Conservation (phyloP, 1,140 invertebrate species). For the Drosophila leontia region DNA sequence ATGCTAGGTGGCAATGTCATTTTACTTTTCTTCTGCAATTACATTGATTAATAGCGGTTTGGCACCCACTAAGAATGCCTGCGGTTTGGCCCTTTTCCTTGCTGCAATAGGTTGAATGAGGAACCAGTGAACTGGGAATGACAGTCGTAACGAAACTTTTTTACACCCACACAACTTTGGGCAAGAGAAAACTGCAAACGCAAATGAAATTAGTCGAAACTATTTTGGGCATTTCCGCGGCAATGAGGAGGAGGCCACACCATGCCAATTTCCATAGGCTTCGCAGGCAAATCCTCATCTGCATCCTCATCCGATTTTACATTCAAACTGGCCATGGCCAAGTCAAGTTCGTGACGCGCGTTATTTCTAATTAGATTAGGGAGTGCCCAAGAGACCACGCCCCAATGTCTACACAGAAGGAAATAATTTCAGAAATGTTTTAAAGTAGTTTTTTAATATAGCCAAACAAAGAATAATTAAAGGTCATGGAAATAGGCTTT, state of each 20-base stretch:
- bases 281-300: neutral
- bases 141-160: conserved; percentile 57
- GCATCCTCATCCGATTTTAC: conserved; percentile 15
- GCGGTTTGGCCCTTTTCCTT: conserved; percentile 18
- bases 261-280: conserved; percentile 31
- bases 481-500: no score
- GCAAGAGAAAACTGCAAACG: conserved; percentile 72
- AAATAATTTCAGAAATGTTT: neutral
- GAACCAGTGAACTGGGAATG: conserved; percentile 31
- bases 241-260: conserved; percentile 16
- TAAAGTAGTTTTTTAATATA: neutral
- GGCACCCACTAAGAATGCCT: conserved; percentile 57
- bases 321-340: conserved; percentile 33
- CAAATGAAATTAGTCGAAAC: conserved; percentile 81
- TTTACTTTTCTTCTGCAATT: conserved; percentile 52
- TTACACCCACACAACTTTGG: conserved; percentile 38
- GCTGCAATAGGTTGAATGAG: neutral
- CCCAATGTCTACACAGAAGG: conserved; percentile 3
- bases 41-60: conserved; percentile 77
- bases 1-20: conserved; percentile 1
- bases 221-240: conserved; percentile 61
- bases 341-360: conserved; percentile 80
- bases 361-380: conserved; percentile 81
- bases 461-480: neutral
- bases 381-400: conserved; percentile 21